Base-by-base conservation (phyloP, 2,888 invertebrate genomes). In the Zygaena filipendulae region DNA sequence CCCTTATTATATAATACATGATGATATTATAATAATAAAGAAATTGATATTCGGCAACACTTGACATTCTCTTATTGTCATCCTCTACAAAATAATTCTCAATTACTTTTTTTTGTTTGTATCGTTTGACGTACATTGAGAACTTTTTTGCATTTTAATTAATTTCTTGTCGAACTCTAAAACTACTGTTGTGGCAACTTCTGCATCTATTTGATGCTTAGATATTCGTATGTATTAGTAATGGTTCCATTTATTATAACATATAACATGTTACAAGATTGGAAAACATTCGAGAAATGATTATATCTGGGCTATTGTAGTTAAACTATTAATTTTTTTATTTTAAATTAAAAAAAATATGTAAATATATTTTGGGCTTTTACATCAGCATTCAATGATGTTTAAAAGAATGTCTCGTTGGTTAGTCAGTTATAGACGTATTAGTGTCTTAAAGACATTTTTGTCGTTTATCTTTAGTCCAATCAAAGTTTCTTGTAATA, bases 11-110 rank as follows among this genome's bases (percentile, higher is more conserved):
- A 70, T 69, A 67, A 61, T 70, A 77, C 62, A 75, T 60, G 69
- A 64, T 64, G 72, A 70, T 74, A 16, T 16, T 16, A 16, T n/a
- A 66, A 66, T 75, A 75, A 72, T 74, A 72, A 75, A 72, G 63
- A 62, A 72, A 69, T 66, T 64, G 58, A 59, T 75, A 74, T 75
- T 75, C 75, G 60, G 79, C 79, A 79, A 79, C 79, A 79, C 77
- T 77, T 77, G 77, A 77, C 75, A 77, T 75, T 74, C 74, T 47
- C 47, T 54, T 59, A 58, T 35, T 38, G 30, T 42, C 38, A 16
- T 16, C 4, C n/a, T n/a, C n/a, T n/a, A n/a, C n/a, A n/a, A n/a
- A n/a, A n/a, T n/a, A n/a, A n/a, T n/a, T n/a, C n/a, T n/a, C n/a
- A n/a, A n/a, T n/a, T n/a, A n/a, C n/a, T n/a, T n/a, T n/a, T n/a